These are phyloP conservation scores for Protobothrops flavoviridis DNA, from an alignment of 2,113 vertebrate genomes.

Conservation along the genomic window DNA sequence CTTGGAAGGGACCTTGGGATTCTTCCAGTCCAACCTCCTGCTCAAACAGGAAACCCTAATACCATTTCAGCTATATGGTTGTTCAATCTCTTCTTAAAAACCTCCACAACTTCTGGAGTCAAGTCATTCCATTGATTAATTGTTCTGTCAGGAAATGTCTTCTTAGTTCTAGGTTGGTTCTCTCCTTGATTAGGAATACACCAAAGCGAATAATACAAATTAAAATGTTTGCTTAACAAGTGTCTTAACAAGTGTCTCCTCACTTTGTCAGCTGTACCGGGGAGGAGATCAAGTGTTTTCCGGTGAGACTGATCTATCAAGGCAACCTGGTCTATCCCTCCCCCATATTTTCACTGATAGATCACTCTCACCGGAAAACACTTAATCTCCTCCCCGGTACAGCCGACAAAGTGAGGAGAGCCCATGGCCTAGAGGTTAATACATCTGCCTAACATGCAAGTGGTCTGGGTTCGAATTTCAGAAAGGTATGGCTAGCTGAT, in stretches of 20 bases:
- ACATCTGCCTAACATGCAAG: not conserved
- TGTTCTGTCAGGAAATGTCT: not conserved
- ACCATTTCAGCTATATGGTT: not conserved
- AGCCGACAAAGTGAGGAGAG: not conserved
- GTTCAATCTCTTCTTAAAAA: not conserved
- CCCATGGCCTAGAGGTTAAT: not conserved
- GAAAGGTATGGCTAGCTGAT: not conserved
- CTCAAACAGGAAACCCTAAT: not conserved
- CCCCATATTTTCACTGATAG: too few species aligned
- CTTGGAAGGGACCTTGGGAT: not conserved
- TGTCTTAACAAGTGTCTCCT: not conserved
- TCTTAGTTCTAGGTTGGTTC: not conserved
- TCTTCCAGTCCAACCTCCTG: not conserved
- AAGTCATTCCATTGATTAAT: not conserved
- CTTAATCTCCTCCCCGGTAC: not conserved
- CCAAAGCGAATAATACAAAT: not conserved
- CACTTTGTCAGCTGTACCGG: not conserved
- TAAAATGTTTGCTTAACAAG: not conserved
- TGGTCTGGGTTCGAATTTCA: not conserved
- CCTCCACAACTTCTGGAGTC: not conserved
- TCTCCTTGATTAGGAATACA: not conserved
- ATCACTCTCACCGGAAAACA: too few species aligned
- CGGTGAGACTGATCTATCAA: too few species aligned
- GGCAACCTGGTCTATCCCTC: too few species aligned
- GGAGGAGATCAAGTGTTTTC: too few species aligned